A percentile compares a stretch with the other conserved stretches of the same genome.
These are phyloP conservation scores for sheep (Ovis aries) DNA, from an alignment of 2,113 vertebrate genomes.

Conservation along the genomic window ARS-UI_Ramb_v3.0 NC_056056.1:112670501-112671000, in stretches of 20 bases:
- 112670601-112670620: not conserved
- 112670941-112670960: not conserved
- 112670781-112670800: not conserved
- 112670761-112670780: not conserved
- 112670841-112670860: not conserved
- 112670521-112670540: not conserved
- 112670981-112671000: not conserved
- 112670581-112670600: not conserved
- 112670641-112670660: not conserved
- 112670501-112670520: not conserved
- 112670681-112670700: not conserved
- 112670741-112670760: not conserved
- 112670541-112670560: not conserved
- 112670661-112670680: not conserved
- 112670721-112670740: not conserved
- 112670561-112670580: not conserved
- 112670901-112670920: not conserved
- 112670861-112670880: not conserved
- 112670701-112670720: not conserved
- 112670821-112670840: not conserved
- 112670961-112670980: not conserved
- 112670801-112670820: not conserved
- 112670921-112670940: not conserved
- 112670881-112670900: not conserved
- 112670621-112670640: not conserved